Conservation (phyloP, 2,888 invertebrate species). For the Operophtera brumata region DNA sequence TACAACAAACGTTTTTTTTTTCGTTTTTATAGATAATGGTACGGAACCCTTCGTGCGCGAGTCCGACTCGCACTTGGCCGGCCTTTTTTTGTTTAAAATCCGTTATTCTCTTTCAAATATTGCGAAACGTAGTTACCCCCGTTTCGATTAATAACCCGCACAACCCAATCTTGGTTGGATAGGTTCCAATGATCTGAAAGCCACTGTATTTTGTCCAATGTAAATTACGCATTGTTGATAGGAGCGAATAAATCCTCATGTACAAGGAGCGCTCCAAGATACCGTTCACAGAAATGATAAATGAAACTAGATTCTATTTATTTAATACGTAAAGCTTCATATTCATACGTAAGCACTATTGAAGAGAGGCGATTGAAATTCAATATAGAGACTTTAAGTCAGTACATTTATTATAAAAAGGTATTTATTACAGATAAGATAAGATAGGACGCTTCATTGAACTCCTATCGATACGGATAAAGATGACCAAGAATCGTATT, state of each 20-base stretch:
- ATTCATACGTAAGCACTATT: conserved; percentile 29
- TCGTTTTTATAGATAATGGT: no score
- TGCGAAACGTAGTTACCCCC: conserved; percentile 12
- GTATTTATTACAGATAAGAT: neutral
- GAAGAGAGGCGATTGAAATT: conserved; percentile 29
- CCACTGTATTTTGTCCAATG: conserved; percentile 42
- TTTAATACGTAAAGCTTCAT: conserved; percentile 23
- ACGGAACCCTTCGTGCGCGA: no score
- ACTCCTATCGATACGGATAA: neutral
- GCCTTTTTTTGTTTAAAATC: conserved; percentile 10
- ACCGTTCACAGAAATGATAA: conserved; percentile 26
- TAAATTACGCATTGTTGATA: conserved; percentile 43
- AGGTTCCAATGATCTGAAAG: conserved; percentile 44
- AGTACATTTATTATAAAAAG: conserved; percentile 18
- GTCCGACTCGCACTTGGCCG: no score
- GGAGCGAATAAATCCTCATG: conserved; percentile 41
- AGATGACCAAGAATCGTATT: neutral
- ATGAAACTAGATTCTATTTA: conserved; percentile 29
- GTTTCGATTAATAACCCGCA: conserved; percentile 19
- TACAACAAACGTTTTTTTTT: no score
- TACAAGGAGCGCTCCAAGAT: conserved; percentile 39
- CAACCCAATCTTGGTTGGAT: conserved; percentile 39
- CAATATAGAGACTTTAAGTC: conserved; percentile 24
- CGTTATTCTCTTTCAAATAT: conserved; percentile 21
- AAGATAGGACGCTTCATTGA: conserved; percentile 11